phyloP scores from a whole-genome alignment of 2,797 vertebrate genomes.

The Coregonus ussuriensis region DNA sequence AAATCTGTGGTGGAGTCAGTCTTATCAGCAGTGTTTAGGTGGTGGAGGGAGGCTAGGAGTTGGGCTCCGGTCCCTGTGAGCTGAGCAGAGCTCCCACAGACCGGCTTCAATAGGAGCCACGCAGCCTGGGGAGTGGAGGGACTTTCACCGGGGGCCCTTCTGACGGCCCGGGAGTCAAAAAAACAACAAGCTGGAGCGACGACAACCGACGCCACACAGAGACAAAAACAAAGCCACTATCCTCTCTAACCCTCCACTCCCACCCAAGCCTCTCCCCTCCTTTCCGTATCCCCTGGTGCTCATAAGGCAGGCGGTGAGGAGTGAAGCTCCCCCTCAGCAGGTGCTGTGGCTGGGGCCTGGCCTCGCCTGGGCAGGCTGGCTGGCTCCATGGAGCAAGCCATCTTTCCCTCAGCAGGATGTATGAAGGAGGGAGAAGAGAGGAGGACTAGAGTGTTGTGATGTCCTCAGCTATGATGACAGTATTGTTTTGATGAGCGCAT shows the following conservation, averaged over 20 bases:
- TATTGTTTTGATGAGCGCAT: slow-evolving; percentile 24
- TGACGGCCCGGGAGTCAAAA: slow-evolving; percentile 28
- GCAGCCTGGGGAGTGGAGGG: slow-evolving; percentile 51
- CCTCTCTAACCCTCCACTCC: background rate
- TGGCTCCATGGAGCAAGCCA: slow-evolving; percentile 49
- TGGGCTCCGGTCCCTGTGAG: background rate
- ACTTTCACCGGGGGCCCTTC: slow-evolving; percentile 10
- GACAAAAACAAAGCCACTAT: slow-evolving; percentile 7
- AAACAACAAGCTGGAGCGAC: slow-evolving; percentile 26
- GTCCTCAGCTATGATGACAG: slow-evolving; percentile 45
- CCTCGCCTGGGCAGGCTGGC: slow-evolving; percentile 42
- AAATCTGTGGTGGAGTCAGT: background rate
- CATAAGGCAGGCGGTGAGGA: slow-evolving; percentile 66
- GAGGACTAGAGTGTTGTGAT: slow-evolving; percentile 44
- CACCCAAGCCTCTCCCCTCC: slow-evolving; percentile 57
- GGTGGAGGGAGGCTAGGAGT: background rate
- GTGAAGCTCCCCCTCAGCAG: slow-evolving; percentile 66
- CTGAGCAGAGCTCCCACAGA: slow-evolving; percentile 10
- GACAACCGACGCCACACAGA: slow-evolving; percentile 23
- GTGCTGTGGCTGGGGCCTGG: slow-evolving; percentile 47
- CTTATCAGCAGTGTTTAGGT: background rate
- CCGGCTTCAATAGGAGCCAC: slow-evolving; percentile 46
- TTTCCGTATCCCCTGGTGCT: slow-evolving; percentile 59
- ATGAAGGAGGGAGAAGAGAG: slow-evolving; percentile 34
- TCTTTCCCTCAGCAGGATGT: background rate